Base-by-base conservation (phyloP, 37 sponge, comb jelly and placozoan genomes). In the Spongia lamella region DNA sequence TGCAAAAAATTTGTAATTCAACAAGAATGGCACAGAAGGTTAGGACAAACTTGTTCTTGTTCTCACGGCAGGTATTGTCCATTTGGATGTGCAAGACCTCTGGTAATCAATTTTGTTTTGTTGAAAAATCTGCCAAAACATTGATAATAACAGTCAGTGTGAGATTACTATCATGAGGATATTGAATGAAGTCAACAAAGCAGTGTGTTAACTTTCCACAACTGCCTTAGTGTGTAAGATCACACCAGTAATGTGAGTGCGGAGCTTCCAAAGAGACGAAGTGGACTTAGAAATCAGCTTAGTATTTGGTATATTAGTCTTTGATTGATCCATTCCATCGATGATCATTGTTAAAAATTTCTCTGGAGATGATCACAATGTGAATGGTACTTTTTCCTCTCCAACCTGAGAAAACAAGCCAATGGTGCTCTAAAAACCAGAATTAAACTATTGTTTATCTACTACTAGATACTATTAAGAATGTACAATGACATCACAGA, bases 91-190 rank as follows among this genome's bases (percentile, higher is more conserved):
- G 71, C 14, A 81, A 32, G 39, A 60, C 51, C 25, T 22, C 49
- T 32, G 82, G 82, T 1, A 81, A 30, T 61, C 9, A 27, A 4
- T 33, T 32, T 50, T 30, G 40, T 24, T 39, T 39, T 35, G 25
- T 49, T 51, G 11, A 25, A 1, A 78, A 35, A 5, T 53, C 35
- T 19, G 5, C 22, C 21, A 66, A 31, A 31, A 78, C 26, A 21
- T 22, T 15, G 2, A 25, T 29, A 30, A 77, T 51, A 25, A n/a
- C n/a, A n/a, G n/a, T n/a, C n/a, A n/a, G n/a, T n/a, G 76, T 83
- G 16, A 83, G 32, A 50, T 83, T 84, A 0, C 61, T 47, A 47
- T 69, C 84, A n/a, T 84, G 84, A 13, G 84, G 84, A 61, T 63
- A 84, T 33, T 84, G 84, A 19, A 58, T 38, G 7, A 84, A 17